Base-by-base conservation (phyloP, 2,888 invertebrate genomes). In the Apodemia hepburni region DNA sequence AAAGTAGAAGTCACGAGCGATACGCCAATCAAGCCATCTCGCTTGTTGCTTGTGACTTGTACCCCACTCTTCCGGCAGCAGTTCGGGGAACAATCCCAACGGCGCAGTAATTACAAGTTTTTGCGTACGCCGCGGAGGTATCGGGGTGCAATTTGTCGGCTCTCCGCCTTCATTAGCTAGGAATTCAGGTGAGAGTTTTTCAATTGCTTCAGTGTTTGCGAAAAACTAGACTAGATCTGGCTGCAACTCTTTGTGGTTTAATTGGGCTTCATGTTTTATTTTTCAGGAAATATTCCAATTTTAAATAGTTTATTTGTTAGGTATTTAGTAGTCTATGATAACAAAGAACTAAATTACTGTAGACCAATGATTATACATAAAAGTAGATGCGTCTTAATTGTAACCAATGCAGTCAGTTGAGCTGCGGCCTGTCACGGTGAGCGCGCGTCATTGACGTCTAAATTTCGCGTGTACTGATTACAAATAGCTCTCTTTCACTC, bases 71-170 rank as follows among this genome's bases (percentile, higher is more conserved):
- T 27, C 45, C 45, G 45, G 45, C 7, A 17, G 45, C 54, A 57
- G 54, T 57, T 57, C 54, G 54, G 54, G 54, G 54, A 57, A 57
- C 54, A 57, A 57, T 57, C 54, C 54, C 54, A 57, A 12, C 54
- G 54, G 54, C 27, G 27, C 54, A 54, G 54, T 54, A 54, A 54
- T 54, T 54, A 54, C 54, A 54, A 54, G 54, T 54, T 54, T 54
- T 54, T 54, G 54, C 54, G 54, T 54, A 54, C 54, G 27, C 54
- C 54, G 54, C 54, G 54, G 54, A 45, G 45, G 54, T 54, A 54
- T 54, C 27, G 54, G 54, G 27, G 54, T 54, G 54, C 54, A 54
- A 54, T 54, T 54, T 54, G 54, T 45, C 45, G 45, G 45, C 54
- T 54, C 54, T 54, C 29, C 54, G 27, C 54, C 54, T 54, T 54